Conservation (phyloP, 2,113 vertebrate genomes). For the Hymenochirus boettgeri region DNA sequence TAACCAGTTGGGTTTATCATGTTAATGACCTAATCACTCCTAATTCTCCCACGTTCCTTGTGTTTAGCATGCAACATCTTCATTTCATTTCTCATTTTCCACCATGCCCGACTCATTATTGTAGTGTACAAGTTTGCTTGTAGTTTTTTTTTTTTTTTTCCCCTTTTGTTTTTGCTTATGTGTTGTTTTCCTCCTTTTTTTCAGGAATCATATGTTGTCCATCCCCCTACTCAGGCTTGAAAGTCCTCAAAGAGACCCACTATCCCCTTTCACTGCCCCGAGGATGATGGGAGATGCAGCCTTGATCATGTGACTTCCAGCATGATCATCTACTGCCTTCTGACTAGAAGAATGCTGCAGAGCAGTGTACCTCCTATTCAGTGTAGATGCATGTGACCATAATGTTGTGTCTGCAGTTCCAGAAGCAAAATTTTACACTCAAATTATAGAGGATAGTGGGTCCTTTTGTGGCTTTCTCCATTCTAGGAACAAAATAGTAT, state of each 20-base stretch:
- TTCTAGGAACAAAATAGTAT: conserved; percentile 56
- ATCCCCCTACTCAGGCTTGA: conserved; percentile 99
- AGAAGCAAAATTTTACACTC: conserved; percentile 62
- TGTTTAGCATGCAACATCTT: conserved; percentile 59
- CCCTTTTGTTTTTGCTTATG: conserved; percentile 97
- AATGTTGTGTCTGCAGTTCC: conserved; percentile 63
- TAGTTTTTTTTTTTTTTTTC: conserved; percentile 56
- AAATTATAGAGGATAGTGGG: conserved; percentile 93
- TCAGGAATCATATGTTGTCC: conserved; percentile 99
- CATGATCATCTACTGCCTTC: conserved; percentile 88
- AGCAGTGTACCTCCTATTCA: conserved; percentile 87
- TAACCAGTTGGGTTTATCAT: background rate
- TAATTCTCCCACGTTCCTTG: conserved; percentile 56
- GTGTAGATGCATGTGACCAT: conserved; percentile 73
- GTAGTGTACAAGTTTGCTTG: conserved; percentile 52
- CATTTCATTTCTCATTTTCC: conserved; percentile 47
- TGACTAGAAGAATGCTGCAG: conserved; percentile 88
- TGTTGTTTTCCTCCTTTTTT: conserved; percentile 99
- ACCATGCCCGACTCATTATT: conserved; percentile 39
- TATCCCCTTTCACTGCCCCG: conserved; percentile 93
- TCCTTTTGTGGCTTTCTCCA: conserved; percentile 98
- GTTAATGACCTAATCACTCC: background rate
- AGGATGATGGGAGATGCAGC: conserved; percentile 93
- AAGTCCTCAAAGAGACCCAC: conserved; percentile 99
- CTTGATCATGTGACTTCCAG: conserved; percentile 90